These are phyloP conservation scores for Aeoliscus strigatus DNA, from an alignment of 2,797 vertebrate species.

Conservation along the genomic window DNA sequence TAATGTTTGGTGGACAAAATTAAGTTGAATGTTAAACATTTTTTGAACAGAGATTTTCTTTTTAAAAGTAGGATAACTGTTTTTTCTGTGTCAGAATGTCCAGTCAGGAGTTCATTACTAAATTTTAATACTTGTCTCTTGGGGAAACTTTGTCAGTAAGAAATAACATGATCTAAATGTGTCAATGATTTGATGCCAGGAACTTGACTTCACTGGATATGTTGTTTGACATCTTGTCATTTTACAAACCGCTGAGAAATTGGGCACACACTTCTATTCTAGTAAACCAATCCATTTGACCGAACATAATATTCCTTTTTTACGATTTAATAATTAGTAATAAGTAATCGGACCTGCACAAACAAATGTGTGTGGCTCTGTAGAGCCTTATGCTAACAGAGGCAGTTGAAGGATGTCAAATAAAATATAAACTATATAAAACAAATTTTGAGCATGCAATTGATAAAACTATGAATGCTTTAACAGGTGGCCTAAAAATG, in stretches of 20 bases:
- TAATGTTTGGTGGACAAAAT: no score
- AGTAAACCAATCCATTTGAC: slow-evolving; percentile 30
- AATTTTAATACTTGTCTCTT: no score
- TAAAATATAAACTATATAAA: slow-evolving; percentile 43
- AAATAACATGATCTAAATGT: slow-evolving; percentile 22
- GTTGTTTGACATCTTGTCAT: slow-evolving; percentile 50
- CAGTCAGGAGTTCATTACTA: no score
- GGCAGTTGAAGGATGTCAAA: slow-evolving; percentile 38
- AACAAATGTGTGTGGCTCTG: slow-evolving; percentile 16
- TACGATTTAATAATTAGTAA: slow-evolving; percentile 33
- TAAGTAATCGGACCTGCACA: slow-evolving; percentile 25
- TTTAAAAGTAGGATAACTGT: no score
- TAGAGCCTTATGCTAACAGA: slow-evolving; percentile 30
- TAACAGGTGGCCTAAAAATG: no score
- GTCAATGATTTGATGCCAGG: slow-evolving; percentile 22
- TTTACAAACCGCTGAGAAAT: slow-evolving; percentile 24
- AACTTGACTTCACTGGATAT: slow-evolving; percentile 31
- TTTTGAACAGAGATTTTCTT: no score
- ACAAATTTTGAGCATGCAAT: no score
- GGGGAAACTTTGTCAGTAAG: slow-evolving; percentile 6
- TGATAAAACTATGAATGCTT: no score
- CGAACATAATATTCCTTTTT: slow-evolving; percentile 28
- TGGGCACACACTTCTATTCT: slow-evolving; percentile 9
- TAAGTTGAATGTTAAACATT: no score
- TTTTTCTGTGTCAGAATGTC: no score